phyloP scores from a whole-genome alignment of 1,140 invertebrate species.

The Drosophila lowei region DNA sequence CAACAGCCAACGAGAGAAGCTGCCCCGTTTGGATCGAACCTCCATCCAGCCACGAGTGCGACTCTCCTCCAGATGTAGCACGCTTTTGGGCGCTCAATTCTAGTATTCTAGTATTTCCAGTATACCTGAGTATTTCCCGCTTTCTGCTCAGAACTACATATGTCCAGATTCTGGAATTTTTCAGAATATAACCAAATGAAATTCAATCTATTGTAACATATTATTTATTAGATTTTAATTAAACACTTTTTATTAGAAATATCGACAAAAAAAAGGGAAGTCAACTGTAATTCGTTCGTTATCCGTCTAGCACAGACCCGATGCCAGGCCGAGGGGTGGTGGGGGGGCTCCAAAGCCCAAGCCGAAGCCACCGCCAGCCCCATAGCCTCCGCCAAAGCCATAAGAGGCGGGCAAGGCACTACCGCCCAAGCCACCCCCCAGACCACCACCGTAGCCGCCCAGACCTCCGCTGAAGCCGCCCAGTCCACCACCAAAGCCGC shows the following conservation, averaged over 20 bases:
- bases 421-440: constrained; percentile 28
- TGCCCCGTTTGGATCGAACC: not conserved
- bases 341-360: constrained; percentile 54
- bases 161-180: too few relatives aligned
- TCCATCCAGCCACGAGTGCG: too few relatives aligned
- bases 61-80: not conserved
- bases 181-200: not conserved
- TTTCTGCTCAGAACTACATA: too few relatives aligned
- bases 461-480: constrained; percentile 37
- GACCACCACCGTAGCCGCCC: constrained; percentile 22
- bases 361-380: constrained; percentile 64
- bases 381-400: constrained; percentile 57
- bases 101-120: not conserved
- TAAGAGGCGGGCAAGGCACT: constrained; percentile 42
- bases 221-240: constrained; percentile 36
- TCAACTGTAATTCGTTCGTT: not conserved
- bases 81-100: constrained; percentile 12
- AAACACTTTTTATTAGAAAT: constrained; percentile 34
- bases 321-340: constrained; percentile 43
- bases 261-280: constrained; percentile 31
- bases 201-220: constrained; percentile 13
- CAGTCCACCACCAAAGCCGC: constrained; percentile 36
- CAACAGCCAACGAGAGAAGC: not conserved
- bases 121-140: too few relatives aligned
- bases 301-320: constrained; percentile 28